Evolutionary conservation across 2,888 invertebrate genomes (phyloP), one percentile per base, ranked within the genome.

Genomic region (Drosophila tripunctata): DNA sequence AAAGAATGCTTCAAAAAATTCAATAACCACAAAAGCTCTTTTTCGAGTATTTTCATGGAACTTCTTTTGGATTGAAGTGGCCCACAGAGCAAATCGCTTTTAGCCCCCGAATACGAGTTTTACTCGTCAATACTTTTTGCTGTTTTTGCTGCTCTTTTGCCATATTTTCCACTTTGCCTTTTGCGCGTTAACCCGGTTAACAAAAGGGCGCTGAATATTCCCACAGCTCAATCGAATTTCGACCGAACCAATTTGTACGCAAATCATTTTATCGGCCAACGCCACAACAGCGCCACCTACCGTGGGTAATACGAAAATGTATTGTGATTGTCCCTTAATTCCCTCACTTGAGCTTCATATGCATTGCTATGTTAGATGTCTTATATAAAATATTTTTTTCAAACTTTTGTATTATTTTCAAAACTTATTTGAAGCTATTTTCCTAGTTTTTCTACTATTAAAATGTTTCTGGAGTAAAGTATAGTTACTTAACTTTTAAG

Each of bases 161-260:
- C 69, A 67, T 73, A 73, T 75, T 75, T 78, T 79, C 65, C 65
- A 52, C 68, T 69, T 68, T 57, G 64, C 63, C 71, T 56, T 63
- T 69, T 69, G 66, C 74, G 65, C 68, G 67, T 73, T 78, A 83
- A 77, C 81, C 71, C 71, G 75, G 79, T 77, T 87, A 83, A 88
- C 79, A 86, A 88, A 85, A 78, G 82, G 81, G 66, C 69, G 63
- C 67, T 66, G 80, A 77, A 83, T 75, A 87, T 87, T 87, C 85
- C 81, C 87, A 77, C 78, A 85, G 78, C 82, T 83, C 85, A 87
- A 88, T 88, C 83, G 88, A 87, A 83, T 89, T 87, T 84, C 52
- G 75, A 78, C 78, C 76, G 67, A 88, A 82, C 81, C 87, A 87
- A 88, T 89, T 89, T 89, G 85, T 87, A 88, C 88, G 85, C 84